Evolutionary conservation across 2,888 invertebrate genomes (phyloP).

Genomic region (Lepidocyrtoides sp.): DNA sequence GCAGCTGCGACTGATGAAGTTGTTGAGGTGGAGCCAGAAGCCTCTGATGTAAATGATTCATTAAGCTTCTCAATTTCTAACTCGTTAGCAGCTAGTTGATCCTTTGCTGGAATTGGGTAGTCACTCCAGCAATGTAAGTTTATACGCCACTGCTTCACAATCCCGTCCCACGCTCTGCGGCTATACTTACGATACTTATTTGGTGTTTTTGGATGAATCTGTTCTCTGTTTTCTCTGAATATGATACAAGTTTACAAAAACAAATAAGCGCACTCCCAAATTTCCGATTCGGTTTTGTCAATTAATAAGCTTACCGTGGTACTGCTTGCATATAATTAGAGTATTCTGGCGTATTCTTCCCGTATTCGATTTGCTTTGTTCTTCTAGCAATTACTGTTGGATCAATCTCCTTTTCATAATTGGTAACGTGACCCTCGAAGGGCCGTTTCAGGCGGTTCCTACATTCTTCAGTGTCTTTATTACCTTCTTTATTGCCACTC

Average conservation of each 20-base stretch:
- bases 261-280: not conserved
- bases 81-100: constrained; percentile 50
- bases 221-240: constrained; percentile 88
- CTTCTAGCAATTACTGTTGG: constrained; percentile 77
- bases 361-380: constrained; percentile 84
- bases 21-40: constrained; percentile 74
- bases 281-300: not conserved
- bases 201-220: constrained; percentile 95
- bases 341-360: constrained; percentile 84
- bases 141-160: constrained; percentile 95
- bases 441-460: constrained; percentile 49
- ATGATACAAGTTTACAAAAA: not conserved
- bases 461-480: not conserved
- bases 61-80: constrained; percentile 63
- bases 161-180: constrained; percentile 96
- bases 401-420: constrained; percentile 82
- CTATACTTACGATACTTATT: constrained; percentile 95
- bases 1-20: constrained; percentile 81
- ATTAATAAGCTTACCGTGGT: constrained; percentile 79
- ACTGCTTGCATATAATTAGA: constrained; percentile 79
- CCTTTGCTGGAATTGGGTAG: constrained; percentile 34
- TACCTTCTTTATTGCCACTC: not conserved
- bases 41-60: constrained; percentile 80
- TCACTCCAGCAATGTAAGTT: constrained; percentile 92
- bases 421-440: constrained; percentile 44